Conservation (phyloP, 2,113 vertebrate genomes). For the Mastomys natalensis region DNA sequence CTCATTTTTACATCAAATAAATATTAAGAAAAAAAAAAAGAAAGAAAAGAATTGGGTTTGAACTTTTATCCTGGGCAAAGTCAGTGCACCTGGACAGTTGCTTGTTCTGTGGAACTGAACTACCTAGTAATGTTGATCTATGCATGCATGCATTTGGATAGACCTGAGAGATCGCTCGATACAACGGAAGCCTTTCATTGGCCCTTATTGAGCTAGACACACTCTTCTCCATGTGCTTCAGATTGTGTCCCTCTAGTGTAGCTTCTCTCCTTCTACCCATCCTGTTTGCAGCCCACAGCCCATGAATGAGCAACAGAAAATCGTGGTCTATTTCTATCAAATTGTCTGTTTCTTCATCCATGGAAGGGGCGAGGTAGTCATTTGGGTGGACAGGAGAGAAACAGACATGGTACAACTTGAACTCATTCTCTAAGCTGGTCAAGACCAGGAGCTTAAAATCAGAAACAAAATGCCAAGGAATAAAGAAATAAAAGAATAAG, state of each 20-base stretch:
- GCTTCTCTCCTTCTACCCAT: background rate
- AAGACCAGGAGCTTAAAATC: background rate
- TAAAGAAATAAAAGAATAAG: background rate
- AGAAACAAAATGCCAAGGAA: background rate
- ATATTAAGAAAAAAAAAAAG: background rate
- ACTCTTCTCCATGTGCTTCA: background rate
- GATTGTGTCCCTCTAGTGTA: fast-evolving
- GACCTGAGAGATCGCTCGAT: background rate
- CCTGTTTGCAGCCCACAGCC: background rate
- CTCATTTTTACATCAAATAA: background rate
- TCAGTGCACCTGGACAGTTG: background rate
- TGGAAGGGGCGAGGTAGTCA: background rate
- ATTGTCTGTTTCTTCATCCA: background rate
- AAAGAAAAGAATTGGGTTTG: background rate
- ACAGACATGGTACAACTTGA: background rate
- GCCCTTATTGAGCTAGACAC: background rate
- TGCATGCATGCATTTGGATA: fast-evolving
- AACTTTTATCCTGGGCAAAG: background rate
- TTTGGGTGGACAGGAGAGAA: background rate
- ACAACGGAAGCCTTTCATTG: background rate
- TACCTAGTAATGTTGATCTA: fast-evolving
- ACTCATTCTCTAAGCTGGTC: background rate
- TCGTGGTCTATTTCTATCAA: background rate
- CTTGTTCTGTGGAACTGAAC: background rate
- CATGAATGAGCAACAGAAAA: background rate